A percentile compares a stretch with the other conserved stretches of the same genome.
These are phyloP conservation scores for Australoheros facetus DNA, from an alignment of 2,797 vertebrate genomes.

Conservation along the genomic window DNA sequence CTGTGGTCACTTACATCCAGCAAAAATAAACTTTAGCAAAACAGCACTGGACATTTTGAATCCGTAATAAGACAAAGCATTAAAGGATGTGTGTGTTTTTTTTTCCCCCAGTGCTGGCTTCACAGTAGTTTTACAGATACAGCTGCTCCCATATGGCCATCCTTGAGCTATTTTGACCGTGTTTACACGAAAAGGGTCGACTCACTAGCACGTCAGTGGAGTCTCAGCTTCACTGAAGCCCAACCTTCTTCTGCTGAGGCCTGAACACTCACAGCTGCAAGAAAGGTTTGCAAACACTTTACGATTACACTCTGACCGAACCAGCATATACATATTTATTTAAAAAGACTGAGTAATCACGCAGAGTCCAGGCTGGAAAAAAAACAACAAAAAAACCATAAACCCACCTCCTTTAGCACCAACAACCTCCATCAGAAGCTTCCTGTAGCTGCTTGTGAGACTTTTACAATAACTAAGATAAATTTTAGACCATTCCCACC, in stretches of 20 bases:
- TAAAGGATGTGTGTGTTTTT: not conserved
- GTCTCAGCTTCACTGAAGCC: not conserved
- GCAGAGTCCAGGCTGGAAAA: not conserved
- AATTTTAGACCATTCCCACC: too few species aligned
- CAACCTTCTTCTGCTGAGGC: not conserved
- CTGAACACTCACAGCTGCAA: not conserved
- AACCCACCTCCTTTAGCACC: not conserved
- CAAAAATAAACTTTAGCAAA: constrained; percentile 24
- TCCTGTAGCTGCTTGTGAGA: too few species aligned
- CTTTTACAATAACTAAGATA: too few species aligned
- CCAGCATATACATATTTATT: not conserved
- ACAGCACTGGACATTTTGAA: constrained; percentile 13
- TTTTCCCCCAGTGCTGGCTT: constrained; percentile 57
- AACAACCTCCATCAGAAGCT: too few species aligned
- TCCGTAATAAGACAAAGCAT: constrained; percentile 11
- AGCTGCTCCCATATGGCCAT: constrained; percentile 6
- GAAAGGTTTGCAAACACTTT: not conserved
- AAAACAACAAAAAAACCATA: too few species aligned
- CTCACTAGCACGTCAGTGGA: constrained; percentile 7
- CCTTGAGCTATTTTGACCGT: not conserved
- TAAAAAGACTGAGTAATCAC: not conserved
- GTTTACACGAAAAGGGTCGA: not conserved
- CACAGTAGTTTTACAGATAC: constrained; percentile 50
- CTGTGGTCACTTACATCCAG: constrained; percentile 8
- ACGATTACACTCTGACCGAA: not conserved